Evolutionary conservation across 2,113 vertebrate genomes (phyloP).

Genomic region (Dromaius novaehollandiae): DNA sequence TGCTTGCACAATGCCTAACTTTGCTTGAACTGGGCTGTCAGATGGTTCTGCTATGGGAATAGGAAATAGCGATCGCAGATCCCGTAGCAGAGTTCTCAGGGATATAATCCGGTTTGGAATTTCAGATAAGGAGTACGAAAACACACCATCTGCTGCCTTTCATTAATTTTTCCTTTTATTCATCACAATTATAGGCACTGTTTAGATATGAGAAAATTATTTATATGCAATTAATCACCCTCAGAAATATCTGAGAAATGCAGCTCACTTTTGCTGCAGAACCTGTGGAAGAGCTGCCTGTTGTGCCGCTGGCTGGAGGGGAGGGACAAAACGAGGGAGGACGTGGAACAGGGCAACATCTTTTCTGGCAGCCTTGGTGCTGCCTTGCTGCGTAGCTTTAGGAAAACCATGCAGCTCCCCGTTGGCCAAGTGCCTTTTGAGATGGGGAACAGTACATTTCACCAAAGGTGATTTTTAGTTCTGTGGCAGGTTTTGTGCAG

Average conservation of each 20-base stretch:
- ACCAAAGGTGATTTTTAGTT: not conserved
- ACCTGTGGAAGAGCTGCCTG: rapidly evolving
- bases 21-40: not conserved
- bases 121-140: not conserved
- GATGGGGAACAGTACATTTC: not conserved
- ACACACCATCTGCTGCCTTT: not conserved
- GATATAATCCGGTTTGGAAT: not conserved
- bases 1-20: not conserved
- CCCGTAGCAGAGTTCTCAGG: not conserved
- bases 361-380: not conserved
- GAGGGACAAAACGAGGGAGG: not conserved
- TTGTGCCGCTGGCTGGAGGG: not conserved
- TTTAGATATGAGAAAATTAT: not conserved
- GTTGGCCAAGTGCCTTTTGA: not conserved
- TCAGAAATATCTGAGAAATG: not conserved
- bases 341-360: not conserved
- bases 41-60: not conserved
- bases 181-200: not conserved
- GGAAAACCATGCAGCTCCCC: not conserved
- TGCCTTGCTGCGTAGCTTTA: rapidly evolving
- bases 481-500: not conserved
- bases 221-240: not conserved
- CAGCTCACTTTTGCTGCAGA: not conserved
- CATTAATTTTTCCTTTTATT: not conserved
- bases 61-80: not conserved